Conservation (phyloP, 53 echinoderm and acorn worm species). For the Holothuria leucospilota region DNA sequence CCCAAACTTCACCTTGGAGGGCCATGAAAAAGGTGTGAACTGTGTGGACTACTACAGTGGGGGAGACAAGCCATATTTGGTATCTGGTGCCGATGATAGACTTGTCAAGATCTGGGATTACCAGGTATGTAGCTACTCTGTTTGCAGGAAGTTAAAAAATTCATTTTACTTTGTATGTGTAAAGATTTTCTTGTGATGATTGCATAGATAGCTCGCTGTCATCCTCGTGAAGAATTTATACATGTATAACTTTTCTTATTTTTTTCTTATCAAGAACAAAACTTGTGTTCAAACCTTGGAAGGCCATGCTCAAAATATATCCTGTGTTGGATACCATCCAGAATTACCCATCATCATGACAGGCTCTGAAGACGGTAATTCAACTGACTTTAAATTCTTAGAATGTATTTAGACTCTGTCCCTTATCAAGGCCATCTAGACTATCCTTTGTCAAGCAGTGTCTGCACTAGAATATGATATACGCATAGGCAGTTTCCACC, state of each 20-base stretch:
- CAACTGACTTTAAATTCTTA: not conserved
- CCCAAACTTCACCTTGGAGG: conserved; percentile 97
- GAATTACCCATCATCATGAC: conserved; percentile 98
- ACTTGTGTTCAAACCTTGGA: conserved; percentile 98
- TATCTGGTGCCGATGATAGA: conserved; percentile 96
- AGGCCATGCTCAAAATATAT: conserved; percentile 97
- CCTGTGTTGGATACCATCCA: conserved; percentile 97
- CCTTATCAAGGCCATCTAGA: no score
- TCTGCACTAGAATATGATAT: no score
- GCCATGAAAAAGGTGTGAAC: conserved; percentile 98
- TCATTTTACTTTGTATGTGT: no score
- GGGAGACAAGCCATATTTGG: conserved; percentile 95
- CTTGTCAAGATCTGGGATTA: conserved; percentile 99
- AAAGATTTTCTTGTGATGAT: no score
- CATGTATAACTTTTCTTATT: not conserved
- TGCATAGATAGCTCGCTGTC: no score
- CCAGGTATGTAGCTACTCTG: conserved; percentile 67
- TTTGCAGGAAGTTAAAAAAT: no score
- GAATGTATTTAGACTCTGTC: no score
- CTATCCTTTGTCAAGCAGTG: no score
- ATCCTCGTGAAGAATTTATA: no score
- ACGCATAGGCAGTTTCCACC: no score
- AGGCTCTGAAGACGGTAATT: conserved; percentile 96
- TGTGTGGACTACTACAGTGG: conserved; percentile 98
- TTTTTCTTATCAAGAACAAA: conserved; percentile 78